Conservation (phyloP, 2,797 vertebrate species). For the Rhinoraja longicauda region DNA sequence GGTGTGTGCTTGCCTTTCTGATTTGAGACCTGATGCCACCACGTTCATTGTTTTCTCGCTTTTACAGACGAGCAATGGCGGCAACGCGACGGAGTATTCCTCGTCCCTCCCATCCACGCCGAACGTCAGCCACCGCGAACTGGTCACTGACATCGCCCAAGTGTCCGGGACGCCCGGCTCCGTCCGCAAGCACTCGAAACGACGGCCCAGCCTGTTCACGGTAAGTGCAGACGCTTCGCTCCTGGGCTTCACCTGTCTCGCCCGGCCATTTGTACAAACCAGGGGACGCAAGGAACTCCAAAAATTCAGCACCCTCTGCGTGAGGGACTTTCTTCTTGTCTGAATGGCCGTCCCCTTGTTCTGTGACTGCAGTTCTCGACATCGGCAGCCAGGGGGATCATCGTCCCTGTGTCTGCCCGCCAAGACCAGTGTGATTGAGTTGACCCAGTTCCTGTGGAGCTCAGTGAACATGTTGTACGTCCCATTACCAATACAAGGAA, state of each 20-base stretch:
- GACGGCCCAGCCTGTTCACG: slow-evolving; percentile 85
- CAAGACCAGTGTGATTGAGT: background rate
- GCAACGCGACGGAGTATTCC: slow-evolving; percentile 75
- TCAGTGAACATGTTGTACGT: background rate
- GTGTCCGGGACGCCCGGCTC: slow-evolving; percentile 68
- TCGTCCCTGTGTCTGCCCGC: too few species aligned
- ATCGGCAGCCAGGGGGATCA: too few species aligned
- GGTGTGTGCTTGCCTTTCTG: too few species aligned
- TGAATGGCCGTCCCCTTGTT: too few species aligned
- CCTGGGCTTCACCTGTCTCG: too few species aligned
- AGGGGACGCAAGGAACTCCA: too few species aligned
- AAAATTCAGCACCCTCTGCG: too few species aligned
- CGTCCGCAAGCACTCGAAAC: slow-evolving; percentile 72
- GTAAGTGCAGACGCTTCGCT: slow-evolving; percentile 58
- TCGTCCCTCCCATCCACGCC: slow-evolving; percentile 90
- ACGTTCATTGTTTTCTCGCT: slow-evolving; percentile 39
- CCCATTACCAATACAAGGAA: background rate
- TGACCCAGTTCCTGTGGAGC: background rate
- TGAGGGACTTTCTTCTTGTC: too few species aligned
- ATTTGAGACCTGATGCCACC: slow-evolving; percentile 11
- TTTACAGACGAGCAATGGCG: slow-evolving; percentile 79
- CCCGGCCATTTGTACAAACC: too few species aligned
- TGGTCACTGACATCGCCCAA: slow-evolving; percentile 65
- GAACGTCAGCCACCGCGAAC: slow-evolving; percentile 81
- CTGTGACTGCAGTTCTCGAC: too few species aligned